Evolutionary conservation across 2,113 vertebrate species (phyloP).

Genomic region (Bufo bufo): DNA sequence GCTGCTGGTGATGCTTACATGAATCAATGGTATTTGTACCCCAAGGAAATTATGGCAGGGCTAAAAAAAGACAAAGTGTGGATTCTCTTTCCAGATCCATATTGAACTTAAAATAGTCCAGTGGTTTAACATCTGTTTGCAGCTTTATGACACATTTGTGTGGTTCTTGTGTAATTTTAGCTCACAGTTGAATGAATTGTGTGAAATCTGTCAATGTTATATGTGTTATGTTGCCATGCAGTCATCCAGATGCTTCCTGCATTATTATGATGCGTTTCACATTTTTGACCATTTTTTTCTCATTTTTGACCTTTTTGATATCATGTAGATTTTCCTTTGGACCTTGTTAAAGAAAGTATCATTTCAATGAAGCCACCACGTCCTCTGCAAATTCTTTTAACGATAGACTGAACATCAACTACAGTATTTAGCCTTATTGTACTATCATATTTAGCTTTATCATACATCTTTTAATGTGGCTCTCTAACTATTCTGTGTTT

Average conservation of each 20-base stretch:
- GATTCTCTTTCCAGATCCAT: neutral
- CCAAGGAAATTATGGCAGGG: neutral
- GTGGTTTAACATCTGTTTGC: neutral
- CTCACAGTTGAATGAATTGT: neutral
- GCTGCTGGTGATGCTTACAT: neutral
- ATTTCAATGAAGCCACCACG: too few species aligned
- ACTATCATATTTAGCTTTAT: too few species aligned
- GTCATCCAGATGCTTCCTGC: neutral
- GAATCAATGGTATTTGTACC: neutral
- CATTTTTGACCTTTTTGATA: neutral
- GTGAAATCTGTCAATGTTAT: neutral
- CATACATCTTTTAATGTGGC: too few species aligned
- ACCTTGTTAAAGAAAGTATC: neutral
- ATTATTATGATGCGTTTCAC: neutral
- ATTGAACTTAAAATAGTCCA: neutral
- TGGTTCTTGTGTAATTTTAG: neutral
- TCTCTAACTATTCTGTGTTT: too few species aligned
- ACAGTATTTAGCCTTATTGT: too few species aligned
- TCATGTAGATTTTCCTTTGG: too few species aligned
- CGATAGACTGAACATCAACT: too few species aligned
- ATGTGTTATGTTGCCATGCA: neutral
- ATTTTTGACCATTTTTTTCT: too few species aligned
- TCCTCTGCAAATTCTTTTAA: too few species aligned
- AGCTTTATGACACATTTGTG: neutral
- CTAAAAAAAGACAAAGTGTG: neutral